Conservation (phyloP, 2,797 vertebrate species). For the Ptychobarbus kaznakovi region DNA sequence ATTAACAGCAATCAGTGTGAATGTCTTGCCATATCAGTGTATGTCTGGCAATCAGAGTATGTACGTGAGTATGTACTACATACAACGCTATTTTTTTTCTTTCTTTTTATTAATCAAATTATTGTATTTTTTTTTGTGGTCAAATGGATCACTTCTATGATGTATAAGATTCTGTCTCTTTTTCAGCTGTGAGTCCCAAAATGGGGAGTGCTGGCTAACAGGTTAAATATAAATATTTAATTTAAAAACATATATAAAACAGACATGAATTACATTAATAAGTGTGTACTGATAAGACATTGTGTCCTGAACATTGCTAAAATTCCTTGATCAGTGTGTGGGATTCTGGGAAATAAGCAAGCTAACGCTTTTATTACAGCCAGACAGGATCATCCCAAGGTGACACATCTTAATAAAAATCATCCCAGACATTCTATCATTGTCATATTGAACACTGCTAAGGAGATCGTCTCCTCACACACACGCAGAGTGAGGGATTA, state of each 20-base stretch:
- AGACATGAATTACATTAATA: neutral
- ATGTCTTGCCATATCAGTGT: too few relatives aligned
- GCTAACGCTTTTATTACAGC: slow-evolving; percentile 40
- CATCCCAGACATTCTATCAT: slow-evolving; percentile 21
- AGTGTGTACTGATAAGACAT: neutral
- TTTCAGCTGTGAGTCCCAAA: too few relatives aligned
- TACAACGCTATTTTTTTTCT: too few relatives aligned
- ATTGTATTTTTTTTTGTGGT: too few relatives aligned
- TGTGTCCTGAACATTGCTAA: neutral
- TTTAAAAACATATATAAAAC: neutral
- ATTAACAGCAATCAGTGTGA: too few relatives aligned
- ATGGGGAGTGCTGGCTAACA: too few relatives aligned
- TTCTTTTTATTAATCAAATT: too few relatives aligned
- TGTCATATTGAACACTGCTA: slow-evolving; percentile 28
- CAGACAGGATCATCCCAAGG: slow-evolving; percentile 47
- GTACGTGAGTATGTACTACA: too few relatives aligned
- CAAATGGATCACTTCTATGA: too few relatives aligned
- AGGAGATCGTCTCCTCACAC: slow-evolving; percentile 9
- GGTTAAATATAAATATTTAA: neutral
- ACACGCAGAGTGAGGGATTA: slow-evolving; percentile 61
- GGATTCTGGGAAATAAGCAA: slow-evolving; percentile 32
- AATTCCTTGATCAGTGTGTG: slow-evolving; percentile 27
- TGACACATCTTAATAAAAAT: slow-evolving; percentile 50
- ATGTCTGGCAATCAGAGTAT: too few relatives aligned
- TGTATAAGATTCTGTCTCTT: too few relatives aligned